Evolutionary conservation across 2,888 invertebrate genomes (phyloP), one percentile per base, ranked within the genome.

Genomic region (Dione vanillae): DNA sequence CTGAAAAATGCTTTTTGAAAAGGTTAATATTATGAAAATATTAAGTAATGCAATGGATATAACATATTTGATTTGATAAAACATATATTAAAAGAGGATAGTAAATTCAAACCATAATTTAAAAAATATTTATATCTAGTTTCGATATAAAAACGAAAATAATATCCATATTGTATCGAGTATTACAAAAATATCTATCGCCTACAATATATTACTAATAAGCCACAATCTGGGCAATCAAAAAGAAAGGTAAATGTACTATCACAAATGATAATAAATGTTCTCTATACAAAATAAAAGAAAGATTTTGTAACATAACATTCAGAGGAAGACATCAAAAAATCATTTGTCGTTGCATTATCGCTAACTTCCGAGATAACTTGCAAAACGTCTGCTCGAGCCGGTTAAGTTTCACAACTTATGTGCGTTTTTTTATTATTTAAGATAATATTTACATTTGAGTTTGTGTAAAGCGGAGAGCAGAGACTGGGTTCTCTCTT

Each of bases 341-440:
- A 41, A 65, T 58, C 65, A 65, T 65, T 65, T 59, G 35, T 37
- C 40, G 54, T 47, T 43, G 45, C 56, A 65, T 66, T 61, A 66
- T 65, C 47, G 59, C 19, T 51, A 37, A 37, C 41, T 65, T 59
- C n/a, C 11, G 45, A 47, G 58, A 70, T 43, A 70, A 66, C 59
- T 35, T 62, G 69, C 70, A 71, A 69, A 70, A 20, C 45, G 45
- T 54, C 37, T 52, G 54, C 43, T 56, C 20, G 47, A 64, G 10
- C 56, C 40, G 12, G 47, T 54, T 10, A 20, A 64, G 27, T 52
- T 64, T 56, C n/a, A 45, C 54, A n/a, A 41, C 47, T 16, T 12
- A 40, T 11, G 56, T 40, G 16, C 37, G 16, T 19, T 40, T 35
- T 20, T 56, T n/a, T 56, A 56, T 56, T 37, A 56, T 9, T 56